These are phyloP conservation scores for Pegoplata infirma DNA, from an alignment of 2,888 invertebrate species.

Conservation along the genomic window DNA sequence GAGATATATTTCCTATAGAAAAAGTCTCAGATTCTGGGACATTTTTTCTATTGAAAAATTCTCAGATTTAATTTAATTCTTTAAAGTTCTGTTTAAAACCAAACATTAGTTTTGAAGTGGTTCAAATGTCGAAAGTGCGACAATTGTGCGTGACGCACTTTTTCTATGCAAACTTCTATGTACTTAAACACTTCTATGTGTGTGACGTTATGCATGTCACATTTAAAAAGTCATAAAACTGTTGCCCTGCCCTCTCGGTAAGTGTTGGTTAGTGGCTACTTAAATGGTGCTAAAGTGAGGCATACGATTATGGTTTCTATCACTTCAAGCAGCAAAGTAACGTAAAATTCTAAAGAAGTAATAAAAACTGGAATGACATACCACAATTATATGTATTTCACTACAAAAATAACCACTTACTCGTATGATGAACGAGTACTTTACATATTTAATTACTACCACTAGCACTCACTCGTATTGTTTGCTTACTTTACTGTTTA, in stretches of 20 bases:
- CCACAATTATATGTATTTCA: not conserved
- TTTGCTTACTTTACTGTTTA: conserved; percentile 31
- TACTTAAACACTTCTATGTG: not conserved
- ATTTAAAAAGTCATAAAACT: conserved; percentile 33
- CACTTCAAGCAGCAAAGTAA: conserved; percentile 4
- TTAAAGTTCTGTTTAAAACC: not conserved
- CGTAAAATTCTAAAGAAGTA: conserved; percentile 27
- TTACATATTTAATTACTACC: conserved; percentile 3
- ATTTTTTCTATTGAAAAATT: too few species aligned
- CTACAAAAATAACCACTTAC: not conserved
- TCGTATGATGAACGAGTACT: not conserved
- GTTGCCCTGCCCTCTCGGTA: not conserved
- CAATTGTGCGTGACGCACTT: conserved; percentile 18
- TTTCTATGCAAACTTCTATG: not conserved
- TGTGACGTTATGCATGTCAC: conserved; percentile 2
- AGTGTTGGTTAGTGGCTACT: not conserved
- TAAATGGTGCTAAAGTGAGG: conserved; percentile 17
- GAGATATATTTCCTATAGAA: too few species aligned
- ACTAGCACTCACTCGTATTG: too few species aligned
- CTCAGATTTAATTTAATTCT: too few species aligned
- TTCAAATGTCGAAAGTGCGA: conserved; percentile 34
- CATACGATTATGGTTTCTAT: not conserved
- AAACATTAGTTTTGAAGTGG: not conserved
- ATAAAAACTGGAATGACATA: conserved; percentile 34
- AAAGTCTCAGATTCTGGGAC: too few species aligned